phyloP scores from a whole-genome alignment of 2,113 vertebrate species.

The Struthidea cinerea region DNA sequence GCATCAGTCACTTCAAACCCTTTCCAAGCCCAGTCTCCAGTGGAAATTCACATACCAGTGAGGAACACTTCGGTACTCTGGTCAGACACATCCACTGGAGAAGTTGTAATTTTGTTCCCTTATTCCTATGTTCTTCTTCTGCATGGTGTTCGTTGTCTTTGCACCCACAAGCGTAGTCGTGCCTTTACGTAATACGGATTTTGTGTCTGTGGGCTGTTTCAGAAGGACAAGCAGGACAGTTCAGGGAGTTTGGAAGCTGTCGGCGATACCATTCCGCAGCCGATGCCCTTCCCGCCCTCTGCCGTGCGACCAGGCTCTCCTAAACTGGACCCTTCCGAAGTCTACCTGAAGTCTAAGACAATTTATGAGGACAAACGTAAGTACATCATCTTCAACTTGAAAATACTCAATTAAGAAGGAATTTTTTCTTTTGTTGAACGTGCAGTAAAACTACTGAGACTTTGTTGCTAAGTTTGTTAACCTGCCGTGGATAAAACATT shows the following conservation, averaged over 20 bases:
- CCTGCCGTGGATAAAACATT: not conserved
- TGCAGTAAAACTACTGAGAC: not conserved
- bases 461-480: not conserved
- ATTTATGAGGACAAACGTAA: conserved; percentile 93
- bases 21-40: not conserved
- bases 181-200: not conserved
- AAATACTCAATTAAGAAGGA: not conserved
- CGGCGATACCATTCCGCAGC: conserved; percentile 77
- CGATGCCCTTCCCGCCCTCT: conserved; percentile 80
- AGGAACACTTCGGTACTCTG: not conserved
- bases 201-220: conserved; percentile 45
- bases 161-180: not conserved
- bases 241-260: conserved; percentile 79
- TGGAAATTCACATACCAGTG: not conserved
- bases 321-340: conserved; percentile 90
- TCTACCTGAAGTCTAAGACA: conserved; percentile 93
- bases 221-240: conserved; percentile 81
- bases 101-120: not conserved
- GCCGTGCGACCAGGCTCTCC: conserved; percentile 82
- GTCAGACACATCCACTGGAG: not conserved
- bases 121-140: not conserved
- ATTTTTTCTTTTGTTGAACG: not conserved
- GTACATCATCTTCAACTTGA: conserved; percentile 41
- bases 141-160: not conserved
- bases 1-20: not conserved